Evolutionary conservation across 1,140 invertebrate species (phyloP), one percentile per base, ranked within the genome.

Genomic region (Schlechtendalia chinensis): DNA sequence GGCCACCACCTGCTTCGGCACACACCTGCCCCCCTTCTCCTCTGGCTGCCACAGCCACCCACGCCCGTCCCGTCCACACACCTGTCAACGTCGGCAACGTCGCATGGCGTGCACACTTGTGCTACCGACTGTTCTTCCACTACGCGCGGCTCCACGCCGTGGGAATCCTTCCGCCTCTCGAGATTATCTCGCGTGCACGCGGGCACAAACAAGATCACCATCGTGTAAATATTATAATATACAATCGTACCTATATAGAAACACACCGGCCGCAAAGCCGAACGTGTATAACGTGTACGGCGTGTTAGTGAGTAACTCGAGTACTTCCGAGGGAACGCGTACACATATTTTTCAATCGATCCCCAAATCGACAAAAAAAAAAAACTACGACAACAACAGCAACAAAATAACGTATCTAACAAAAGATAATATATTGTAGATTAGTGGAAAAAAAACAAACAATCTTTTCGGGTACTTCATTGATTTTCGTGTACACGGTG

Each of bases 101-200:
- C 75, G 75, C 75, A 59, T 45, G 29, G 50, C 19, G 45, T 27
- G 32, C 56, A 63, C 75, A 63, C 75, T 79, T 47, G 74, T 47
- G 72, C 74, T 75, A 58, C 74, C 27, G 32, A 39, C 32, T n/a
- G n/a, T n/a, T n/a, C n/a, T n/a, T n/a, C n/a, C n/a, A 22, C 58
- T 47, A 47, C 53, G 8, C 32, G 32, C 32, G 16, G 58, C 39
- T 79, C 54, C 58, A 50, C 75, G 75, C 45, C 75, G 75, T 79
- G 75, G 75, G 75, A 79, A 79, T 79, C 75, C 75, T 79, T 79
- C 75, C 75, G 75, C 75, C 75, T 63, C 75, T 79, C 75, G 56
- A 79, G 75, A 79, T 79, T 79, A 79, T 79, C 75, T 63, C 75
- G 75, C 75, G 75, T 77, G 74, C 74, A 77, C 75, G 3, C 75